A percentile compares a stretch with the other conserved stretches of the same genome.
These are phyloP conservation scores for Panthera leo DNA, from an alignment of 2,113 vertebrate species.

Conservation along the genomic window DNA sequence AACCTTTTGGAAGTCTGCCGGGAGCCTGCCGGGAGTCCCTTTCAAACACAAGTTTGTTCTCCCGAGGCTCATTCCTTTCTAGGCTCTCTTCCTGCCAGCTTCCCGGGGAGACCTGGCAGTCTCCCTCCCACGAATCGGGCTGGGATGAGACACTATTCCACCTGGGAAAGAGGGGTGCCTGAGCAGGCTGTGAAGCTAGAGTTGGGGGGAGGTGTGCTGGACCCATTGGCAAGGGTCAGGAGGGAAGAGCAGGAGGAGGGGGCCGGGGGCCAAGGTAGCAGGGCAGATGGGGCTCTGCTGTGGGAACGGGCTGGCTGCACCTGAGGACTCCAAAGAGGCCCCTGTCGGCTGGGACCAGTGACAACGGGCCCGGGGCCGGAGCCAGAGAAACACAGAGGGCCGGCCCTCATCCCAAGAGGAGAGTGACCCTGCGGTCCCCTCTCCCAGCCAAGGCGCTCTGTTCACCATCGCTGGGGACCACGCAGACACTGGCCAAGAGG, in stretches of 20 bases:
- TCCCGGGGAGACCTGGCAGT: neutral
- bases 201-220: neutral
- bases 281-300: accelerated
- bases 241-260: neutral
- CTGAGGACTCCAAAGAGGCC: neutral
- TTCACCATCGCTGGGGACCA: neutral
- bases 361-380: neutral
- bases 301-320: accelerated
- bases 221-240: accelerated
- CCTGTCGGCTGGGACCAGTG: neutral
- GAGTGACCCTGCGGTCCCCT: accelerated
- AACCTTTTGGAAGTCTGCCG: neutral
- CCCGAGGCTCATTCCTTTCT: neutral
- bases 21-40: neutral
- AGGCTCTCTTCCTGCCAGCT: accelerated
- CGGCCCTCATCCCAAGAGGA: neutral
- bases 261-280: accelerated
- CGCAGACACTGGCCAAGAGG: accelerated
- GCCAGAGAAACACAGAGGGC: neutral
- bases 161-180: neutral
- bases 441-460: neutral
- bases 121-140: neutral
- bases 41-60: neutral
- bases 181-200: accelerated
- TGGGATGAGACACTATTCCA: neutral